Base-by-base conservation (phyloP, 2,797 vertebrate genomes). In the Gymnoscopelus braueri region DNA sequence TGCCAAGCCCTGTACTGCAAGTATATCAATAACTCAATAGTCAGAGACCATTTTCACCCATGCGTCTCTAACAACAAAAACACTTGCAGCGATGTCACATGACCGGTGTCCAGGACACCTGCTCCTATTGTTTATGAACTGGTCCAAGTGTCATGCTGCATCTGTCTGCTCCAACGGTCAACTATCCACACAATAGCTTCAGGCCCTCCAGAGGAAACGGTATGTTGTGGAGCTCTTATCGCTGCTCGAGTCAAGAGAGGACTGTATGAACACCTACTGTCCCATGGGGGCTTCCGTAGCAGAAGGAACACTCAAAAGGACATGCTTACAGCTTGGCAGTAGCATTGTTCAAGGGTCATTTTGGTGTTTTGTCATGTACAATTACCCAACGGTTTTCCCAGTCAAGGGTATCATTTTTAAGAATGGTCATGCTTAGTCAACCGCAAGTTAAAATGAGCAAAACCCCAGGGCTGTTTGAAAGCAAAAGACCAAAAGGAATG, bases 391-490 rank as follows among this genome's bases (percentile, higher is more conserved):
- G 63, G 3, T 54, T 77, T 86, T 87, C 82, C 71, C 70, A 79
- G 50, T 54, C 10, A 65, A 68, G 57, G 74, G 67, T 62, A 72
- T 82, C 63, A 75, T 80, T 83, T 85, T 32, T 77, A 70, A 53
- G 3, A 12, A 49, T 60, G 3, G 55, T 64, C 61, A 26, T 76
- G 55, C 68, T 61, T 39, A n/a, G 57, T 47, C 19, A 32, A 66
- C 39, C 39, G 72, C 1, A 60, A 56, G 26, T 2, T 29, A 71
- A 23, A n/a, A 57, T 79, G 58, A 63, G 32, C 1, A 58, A 72
- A 66, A 55, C 10, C 53, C 75, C 24, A 11, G 57, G 54, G 79
- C 73, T 75, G 69, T 71, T 32, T 68, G 72, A 12, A 59, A 71
- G 70, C 71, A 82, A 79, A 70, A 75, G 32, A 50, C 63, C 61